Percentiles rank a stretch among this genome's conserved stretches.
Conservation (phyloP, 2,113 vertebrate genomes). For the Pithys albifrons region DNA sequence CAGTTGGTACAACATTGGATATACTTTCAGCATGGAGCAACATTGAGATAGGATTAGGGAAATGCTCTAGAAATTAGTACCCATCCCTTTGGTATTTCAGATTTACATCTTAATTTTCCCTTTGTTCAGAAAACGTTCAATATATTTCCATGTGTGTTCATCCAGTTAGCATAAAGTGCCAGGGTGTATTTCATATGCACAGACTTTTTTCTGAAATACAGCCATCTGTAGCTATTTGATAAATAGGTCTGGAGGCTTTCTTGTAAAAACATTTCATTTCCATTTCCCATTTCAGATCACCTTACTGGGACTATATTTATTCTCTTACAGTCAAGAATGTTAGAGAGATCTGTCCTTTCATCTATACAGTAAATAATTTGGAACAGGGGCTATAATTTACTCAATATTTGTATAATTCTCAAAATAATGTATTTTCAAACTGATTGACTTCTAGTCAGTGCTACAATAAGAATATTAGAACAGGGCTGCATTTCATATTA, state of each 20-base stretch:
- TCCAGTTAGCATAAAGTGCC: not conserved
- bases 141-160: not conserved
- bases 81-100: not conserved
- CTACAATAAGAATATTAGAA: not conserved
- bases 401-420: not conserved
- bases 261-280: conserved; percentile 1
- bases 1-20: not conserved
- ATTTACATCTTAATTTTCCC: not conserved
- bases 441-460: not conserved
- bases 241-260: not conserved
- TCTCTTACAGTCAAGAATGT: not conserved
- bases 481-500: not conserved
- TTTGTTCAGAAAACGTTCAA: not conserved
- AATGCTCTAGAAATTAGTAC: not conserved
- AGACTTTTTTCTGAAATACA: not conserved
- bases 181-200: not conserved
- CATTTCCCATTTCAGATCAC: conserved; percentile 8
- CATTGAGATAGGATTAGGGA: not conserved
- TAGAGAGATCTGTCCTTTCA: not conserved
- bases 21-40: not conserved
- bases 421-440: not conserved
- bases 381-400: not conserved
- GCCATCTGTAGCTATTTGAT: not conserved
- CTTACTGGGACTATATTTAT: not conserved
- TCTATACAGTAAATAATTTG: not conserved